Base-by-base conservation (phyloP, 2,888 invertebrate species). In the Chrysina gloriosa region DNA sequence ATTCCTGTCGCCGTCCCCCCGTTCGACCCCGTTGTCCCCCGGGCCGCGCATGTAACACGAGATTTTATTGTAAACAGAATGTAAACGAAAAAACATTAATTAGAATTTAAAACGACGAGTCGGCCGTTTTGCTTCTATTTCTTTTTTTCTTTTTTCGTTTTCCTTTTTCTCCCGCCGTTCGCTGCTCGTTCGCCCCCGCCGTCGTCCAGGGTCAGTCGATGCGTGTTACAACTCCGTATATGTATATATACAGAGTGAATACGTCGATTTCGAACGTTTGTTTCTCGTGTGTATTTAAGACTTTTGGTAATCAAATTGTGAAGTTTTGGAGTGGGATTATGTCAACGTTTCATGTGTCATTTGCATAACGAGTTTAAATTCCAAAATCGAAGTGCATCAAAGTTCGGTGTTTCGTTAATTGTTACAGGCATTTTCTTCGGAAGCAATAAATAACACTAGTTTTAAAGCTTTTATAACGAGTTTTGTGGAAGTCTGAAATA, bases 11-110 rank as follows among this genome's bases (percentile, higher is more conserved):
- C 63, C 45, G 52, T 39, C 65, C 39, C 48, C 64, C 11, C 7
- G 52, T 9, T 42, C 65, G 19, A 23, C 39, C 16, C 36, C 29
- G 16, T 14, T 21, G 65, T 39, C 52, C 52, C 6, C 14, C 45
- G 14, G 36, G 45, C 48, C 34, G 47, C 21, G 36, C 70, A 76
- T 75, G 77, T 76, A 77, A 73, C 76, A 75, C 70, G 75, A 74
- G 75, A 76, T 79, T 79, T 79, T 77, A 78, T 78, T 79, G 79
- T 80, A 79, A 80, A 81, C 80, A 80, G 77, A 78, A 78, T 78
- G 78, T 77, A 77, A 74, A 77, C 75, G 75, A 75, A 76, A 76
- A 75, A 76, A 75, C 77, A 76, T 72, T 75, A 75, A 77, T 78
- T 76, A 76, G 76, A 75, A 77, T 75, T 74, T 76, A 72, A 75